Evolutionary conservation across 2,113 vertebrate genomes (phyloP).

Genomic region (Hassar affinis): DNA sequence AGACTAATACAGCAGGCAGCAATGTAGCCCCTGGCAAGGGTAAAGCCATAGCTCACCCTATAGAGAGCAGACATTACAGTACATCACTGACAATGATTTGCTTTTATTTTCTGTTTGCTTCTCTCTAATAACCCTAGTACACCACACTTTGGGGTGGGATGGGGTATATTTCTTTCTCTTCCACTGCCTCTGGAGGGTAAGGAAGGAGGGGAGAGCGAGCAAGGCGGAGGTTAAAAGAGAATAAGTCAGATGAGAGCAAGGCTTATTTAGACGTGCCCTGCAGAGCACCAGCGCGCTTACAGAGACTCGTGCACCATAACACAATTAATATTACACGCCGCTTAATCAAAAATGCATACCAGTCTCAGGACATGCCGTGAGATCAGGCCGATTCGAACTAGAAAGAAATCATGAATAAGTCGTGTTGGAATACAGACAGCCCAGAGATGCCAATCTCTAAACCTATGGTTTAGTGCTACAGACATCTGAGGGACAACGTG

Average conservation of each 20-base stretch:
- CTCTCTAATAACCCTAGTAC: constrained; percentile 52
- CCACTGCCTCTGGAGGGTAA: constrained; percentile 22
- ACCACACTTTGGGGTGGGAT: constrained; percentile 27
- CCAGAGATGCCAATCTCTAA: neutral
- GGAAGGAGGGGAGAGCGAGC: constrained; percentile 14
- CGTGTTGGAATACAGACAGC: neutral
- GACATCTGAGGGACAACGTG: neutral
- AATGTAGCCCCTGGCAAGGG: constrained; percentile 46
- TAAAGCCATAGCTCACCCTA: constrained; percentile 40
- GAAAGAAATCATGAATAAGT: neutral
- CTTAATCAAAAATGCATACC: constrained; percentile 60
- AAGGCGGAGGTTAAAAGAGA: constrained; percentile 39
- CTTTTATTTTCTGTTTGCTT: constrained; percentile 55
- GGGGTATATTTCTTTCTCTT: constrained; percentile 37
- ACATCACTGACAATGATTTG: constrained; percentile 48
- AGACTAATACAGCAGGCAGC: constrained; percentile 29
- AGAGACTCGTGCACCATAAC: constrained; percentile 49
- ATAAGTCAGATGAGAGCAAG: constrained; percentile 46
- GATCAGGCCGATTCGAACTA: constrained; percentile 4
- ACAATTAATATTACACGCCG: constrained; percentile 59
- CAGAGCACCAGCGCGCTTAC: constrained; percentile 54
- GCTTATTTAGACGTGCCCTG: constrained; percentile 56
- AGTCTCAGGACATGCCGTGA: constrained; percentile 36
- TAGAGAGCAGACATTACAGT: constrained; percentile 28
- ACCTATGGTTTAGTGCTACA: neutral